Conservation (phyloP, 2,888 invertebrate genomes). For the Apomyelois bistriatella region DNA sequence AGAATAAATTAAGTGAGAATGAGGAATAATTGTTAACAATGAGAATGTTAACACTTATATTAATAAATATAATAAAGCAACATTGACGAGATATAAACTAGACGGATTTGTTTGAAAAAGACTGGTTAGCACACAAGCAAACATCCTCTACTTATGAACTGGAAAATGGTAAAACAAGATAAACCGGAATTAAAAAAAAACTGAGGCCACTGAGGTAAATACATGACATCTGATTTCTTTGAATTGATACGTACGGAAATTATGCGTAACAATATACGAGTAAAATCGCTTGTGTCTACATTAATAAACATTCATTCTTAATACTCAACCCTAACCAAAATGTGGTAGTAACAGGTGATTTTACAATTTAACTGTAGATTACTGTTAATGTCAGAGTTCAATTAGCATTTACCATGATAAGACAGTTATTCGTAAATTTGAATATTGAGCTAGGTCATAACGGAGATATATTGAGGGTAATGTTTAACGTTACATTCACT, state of each 20-base stretch:
- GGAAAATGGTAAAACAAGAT: not conserved
- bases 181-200: not conserved
- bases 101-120: not conserved
- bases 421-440: slow-evolving; percentile 10
- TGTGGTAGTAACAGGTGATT: not conserved
- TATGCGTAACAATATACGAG: too few species aligned
- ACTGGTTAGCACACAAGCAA: slow-evolving; percentile 4
- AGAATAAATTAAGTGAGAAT: too few species aligned
- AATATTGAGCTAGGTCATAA: slow-evolving; percentile 14
- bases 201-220: not conserved
- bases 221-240: not conserved
- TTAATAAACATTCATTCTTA: too few species aligned
- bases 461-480: slow-evolving; percentile 8
- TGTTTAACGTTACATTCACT: not conserved
- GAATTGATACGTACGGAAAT: too few species aligned
- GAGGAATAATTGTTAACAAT: not conserved
- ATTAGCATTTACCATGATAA: slow-evolving; percentile 26
- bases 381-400: slow-evolving; percentile 34
- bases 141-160: slow-evolving; percentile 5
- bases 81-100: not conserved
- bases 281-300: too few species aligned
- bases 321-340: not conserved
- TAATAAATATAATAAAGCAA: not conserved
- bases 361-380: slow-evolving; percentile 36
- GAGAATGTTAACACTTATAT: not conserved